A percentile compares a stretch with the other conserved stretches of the same genome.
phyloP scores from a whole-genome alignment of 2,797 vertebrate genomes.

The Poecilia picta region DNA sequence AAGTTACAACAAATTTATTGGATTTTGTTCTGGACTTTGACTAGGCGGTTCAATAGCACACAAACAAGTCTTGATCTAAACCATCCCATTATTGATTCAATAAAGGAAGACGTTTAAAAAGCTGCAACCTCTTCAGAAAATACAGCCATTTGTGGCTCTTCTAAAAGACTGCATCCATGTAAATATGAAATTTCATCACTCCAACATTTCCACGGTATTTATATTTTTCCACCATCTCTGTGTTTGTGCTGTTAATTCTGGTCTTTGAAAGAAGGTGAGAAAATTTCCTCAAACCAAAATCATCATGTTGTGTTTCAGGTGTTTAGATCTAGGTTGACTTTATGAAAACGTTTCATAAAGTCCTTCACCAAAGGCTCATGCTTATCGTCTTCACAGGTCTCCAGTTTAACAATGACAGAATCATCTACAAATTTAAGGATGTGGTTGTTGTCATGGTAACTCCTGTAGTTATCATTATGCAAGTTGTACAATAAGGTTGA shows the following conservation, averaged over 20 bases:
- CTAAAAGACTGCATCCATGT: not conserved
- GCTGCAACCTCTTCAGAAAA: not conserved
- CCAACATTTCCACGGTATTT: not conserved
- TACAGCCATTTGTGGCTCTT: not conserved
- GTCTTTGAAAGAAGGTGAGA: not conserved
- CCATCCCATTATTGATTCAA: not conserved
- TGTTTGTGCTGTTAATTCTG: not conserved
- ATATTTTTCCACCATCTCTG: not conserved
- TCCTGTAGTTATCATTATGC: not conserved
- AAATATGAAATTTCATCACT: not conserved
- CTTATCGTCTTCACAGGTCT: not conserved
- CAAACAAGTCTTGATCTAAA: not conserved
- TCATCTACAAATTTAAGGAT: not conserved
- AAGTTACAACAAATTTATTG: not conserved
- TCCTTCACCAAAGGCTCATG: not conserved
- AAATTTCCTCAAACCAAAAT: not conserved
- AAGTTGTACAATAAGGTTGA: not conserved
- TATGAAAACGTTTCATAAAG: not conserved
- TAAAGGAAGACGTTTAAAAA: not conserved
- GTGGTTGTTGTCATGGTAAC: not conserved
- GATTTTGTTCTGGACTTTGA: not conserved
- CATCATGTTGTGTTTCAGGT: not conserved
- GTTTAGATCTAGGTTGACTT: not conserved
- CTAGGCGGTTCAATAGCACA: not conserved
- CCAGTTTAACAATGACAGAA: not conserved